phyloP scores from a whole-genome alignment of 2,888 invertebrate species.

The Therioaphis trifolii region DNA sequence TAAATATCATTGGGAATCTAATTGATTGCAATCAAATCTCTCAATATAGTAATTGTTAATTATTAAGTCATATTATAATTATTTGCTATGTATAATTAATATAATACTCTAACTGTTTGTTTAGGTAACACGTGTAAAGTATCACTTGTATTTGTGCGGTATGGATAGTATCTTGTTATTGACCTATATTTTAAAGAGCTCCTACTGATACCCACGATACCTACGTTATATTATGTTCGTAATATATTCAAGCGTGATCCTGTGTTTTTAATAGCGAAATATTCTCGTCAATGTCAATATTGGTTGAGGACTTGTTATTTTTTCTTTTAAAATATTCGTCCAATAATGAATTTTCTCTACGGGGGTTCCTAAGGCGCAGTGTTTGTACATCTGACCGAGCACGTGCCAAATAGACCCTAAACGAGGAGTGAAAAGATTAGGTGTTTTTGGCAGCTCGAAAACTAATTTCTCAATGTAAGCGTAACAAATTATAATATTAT shows the following conservation, averaged over 20 bases:
- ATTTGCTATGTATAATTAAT: neutral
- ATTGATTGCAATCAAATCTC: too few relatives aligned
- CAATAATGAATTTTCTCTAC: conserved; percentile 52
- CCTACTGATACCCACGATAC: neutral
- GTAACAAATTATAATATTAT: neutral
- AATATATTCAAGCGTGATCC: conserved; percentile 15
- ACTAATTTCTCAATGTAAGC: conserved; percentile 14
- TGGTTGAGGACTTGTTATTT: conserved; percentile 44
- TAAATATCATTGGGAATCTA: neutral
- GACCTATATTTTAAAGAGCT: conserved; percentile 11
- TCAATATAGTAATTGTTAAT: too few relatives aligned
- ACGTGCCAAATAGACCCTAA: conserved; percentile 51
- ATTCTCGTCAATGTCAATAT: conserved; percentile 57
- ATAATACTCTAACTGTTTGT: neutral
- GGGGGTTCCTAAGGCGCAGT: conserved; percentile 53
- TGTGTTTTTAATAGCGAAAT: conserved; percentile 42
- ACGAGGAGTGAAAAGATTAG: conserved; percentile 11
- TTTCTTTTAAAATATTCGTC: conserved; percentile 40
- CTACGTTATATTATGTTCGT: neutral
- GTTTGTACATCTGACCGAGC: conserved; percentile 56
- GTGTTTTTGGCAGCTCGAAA: conserved; percentile 47
- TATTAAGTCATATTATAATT: neutral
- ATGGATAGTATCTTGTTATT: conserved; percentile 27
- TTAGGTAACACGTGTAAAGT: conserved; percentile 16
- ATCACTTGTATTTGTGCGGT: neutral